Base-by-base conservation (phyloP, 2,888 invertebrate species). In the Epinotia ramella region DNA sequence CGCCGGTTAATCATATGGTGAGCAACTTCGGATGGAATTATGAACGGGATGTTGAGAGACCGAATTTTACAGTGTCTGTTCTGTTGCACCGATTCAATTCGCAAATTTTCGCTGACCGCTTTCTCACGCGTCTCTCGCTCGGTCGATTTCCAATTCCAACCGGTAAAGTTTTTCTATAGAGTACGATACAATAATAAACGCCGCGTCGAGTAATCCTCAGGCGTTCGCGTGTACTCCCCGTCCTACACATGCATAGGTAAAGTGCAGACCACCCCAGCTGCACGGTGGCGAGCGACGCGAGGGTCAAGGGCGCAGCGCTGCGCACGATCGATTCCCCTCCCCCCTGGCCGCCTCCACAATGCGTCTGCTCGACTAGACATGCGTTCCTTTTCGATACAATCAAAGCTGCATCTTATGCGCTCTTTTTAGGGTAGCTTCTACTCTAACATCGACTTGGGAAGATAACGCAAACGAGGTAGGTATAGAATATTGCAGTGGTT, bases 241-340 rank as follows among this genome's bases (percentile, higher is more conserved):
- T 77, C 73, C 65, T 74, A 79, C 79, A 78, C 76, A 77, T 68
- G 69, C 56, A 24, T 69, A 69, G 56, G 11, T 68, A 63, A 13
- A 28, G 64, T 73, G 56, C 73, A 56, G 66, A 18, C 73, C 73
- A 69, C 76, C 77, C 77, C 74, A 79, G 78, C 78, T 67, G 64
- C 78, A 81, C 81, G 78, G 77, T 78, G 82, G 79, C 81, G 80
- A 33, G 33, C 33, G 9, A 80, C 81, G 78, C 85, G 88, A 88
- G 88, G 91, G 91, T 92, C 91, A 92, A 91, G 91, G 91, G 91
- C 92, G 90, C 81, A 84, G 81, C 80, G 60, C 67, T 72, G 81
- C 81, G 80, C 81, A 79, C 83, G 82, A 83, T 83, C 79, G 80
- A 79, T 78, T 77, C 77, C 73, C 73, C 75, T 64, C 69, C 57